phyloP scores from a whole-genome alignment of 1,140 invertebrate species.

The Zaprionus nigranus region DNA sequence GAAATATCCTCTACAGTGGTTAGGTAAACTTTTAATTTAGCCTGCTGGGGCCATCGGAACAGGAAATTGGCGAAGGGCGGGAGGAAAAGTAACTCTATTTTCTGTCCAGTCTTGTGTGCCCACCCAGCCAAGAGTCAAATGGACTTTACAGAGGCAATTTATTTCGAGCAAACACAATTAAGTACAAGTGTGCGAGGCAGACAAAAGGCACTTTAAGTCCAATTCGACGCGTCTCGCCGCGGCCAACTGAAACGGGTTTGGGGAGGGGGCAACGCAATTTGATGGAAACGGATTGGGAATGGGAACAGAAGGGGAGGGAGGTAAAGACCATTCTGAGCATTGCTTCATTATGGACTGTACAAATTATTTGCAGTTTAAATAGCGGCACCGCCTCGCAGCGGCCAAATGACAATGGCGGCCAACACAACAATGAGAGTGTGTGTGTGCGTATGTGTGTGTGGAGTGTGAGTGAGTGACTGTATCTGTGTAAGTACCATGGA shows the following conservation, averaged over 20 bases:
- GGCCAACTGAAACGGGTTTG: neutral
- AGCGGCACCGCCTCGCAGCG: constrained; percentile 12
- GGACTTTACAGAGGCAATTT: constrained; percentile 61
- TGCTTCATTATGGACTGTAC: constrained; percentile 68
- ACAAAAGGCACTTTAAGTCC: constrained; percentile 67
- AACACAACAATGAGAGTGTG: constrained; percentile 38
- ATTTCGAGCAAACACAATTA: constrained; percentile 66
- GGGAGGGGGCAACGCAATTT: neutral
- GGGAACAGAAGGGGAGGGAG: no score
- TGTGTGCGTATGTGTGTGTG: constrained; percentile 21
- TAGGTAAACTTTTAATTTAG: neutral
- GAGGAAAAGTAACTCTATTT: constrained; percentile 37
- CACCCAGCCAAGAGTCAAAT: constrained; percentile 64
- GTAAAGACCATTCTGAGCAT: constrained; percentile 43
- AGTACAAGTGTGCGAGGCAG: constrained; percentile 51
- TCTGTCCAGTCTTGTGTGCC: constrained; percentile 17
- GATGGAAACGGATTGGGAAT: constrained; percentile 1
- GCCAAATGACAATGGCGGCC: constrained; percentile 55
- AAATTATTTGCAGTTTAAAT: constrained; percentile 78
- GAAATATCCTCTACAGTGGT: neutral
- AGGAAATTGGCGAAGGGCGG: constrained; percentile 17
- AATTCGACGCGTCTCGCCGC: constrained; percentile 44
- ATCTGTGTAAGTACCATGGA: constrained; percentile 35
- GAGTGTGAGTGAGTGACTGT: constrained; percentile 28
- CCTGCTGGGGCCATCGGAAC: neutral